These are phyloP conservation scores for Lagopus muta DNA, from an alignment of 2,113 vertebrate species.

Conservation along the genomic window DNA sequence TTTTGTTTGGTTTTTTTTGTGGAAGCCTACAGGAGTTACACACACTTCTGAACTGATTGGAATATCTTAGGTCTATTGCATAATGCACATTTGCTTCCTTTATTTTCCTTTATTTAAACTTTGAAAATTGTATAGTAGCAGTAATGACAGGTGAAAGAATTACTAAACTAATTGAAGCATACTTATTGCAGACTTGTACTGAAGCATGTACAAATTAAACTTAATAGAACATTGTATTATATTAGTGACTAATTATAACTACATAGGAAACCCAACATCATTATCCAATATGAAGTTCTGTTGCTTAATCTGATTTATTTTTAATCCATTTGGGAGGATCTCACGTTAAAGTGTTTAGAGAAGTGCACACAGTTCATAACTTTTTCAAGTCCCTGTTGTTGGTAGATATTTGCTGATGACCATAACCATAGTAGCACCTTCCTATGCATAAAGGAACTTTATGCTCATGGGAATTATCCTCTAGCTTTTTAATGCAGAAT, in stretches of 20 bases:
- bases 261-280: not conserved
- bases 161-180: not conserved
- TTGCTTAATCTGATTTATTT: not conserved
- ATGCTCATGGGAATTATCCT: not conserved
- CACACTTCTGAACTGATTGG: accelerated
- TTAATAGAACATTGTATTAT: not conserved
- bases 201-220: not conserved
- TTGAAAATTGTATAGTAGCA: not conserved
- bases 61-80: not conserved
- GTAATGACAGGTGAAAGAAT: not conserved
- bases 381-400: not conserved
- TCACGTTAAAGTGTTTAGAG: not conserved
- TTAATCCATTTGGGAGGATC: not conserved
- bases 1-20: too few relatives aligned
- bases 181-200: not conserved
- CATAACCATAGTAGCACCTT: not conserved
- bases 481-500: not conserved
- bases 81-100: not conserved
- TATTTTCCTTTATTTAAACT: not conserved
- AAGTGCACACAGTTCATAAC: not conserved
- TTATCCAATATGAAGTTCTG: not conserved
- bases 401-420: not conserved
- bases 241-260: not conserved
- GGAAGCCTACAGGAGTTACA: not conserved
- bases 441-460: not conserved